Evolutionary conservation across 2,113 vertebrate genomes (phyloP).

Genomic region (Garra rufa): DNA sequence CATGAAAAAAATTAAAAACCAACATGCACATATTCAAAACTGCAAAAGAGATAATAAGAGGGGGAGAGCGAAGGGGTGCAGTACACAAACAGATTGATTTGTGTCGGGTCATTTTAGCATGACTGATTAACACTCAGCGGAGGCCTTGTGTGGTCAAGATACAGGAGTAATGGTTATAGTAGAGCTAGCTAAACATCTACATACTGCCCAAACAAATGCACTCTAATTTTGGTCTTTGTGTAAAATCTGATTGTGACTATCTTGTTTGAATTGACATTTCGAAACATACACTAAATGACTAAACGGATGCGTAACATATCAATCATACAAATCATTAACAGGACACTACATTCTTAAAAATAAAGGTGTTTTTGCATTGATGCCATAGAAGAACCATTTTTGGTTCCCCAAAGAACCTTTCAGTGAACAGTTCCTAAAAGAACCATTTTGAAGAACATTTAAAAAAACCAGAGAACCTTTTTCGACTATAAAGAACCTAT

Average conservation of each 20-base stretch:
- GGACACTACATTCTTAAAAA: too few species aligned
- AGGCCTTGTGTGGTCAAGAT: not conserved
- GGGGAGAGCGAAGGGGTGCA: not conserved
- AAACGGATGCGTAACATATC: not conserved
- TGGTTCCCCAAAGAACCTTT: too few species aligned
- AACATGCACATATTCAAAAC: not conserved
- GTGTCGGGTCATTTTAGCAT: not conserved
- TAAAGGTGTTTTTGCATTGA: too few species aligned
- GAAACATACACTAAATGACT: not conserved
- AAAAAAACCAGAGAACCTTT: too few species aligned
- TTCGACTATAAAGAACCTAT: too few species aligned
- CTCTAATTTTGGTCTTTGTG: not conserved
- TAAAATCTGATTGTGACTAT: not conserved
- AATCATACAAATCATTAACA: not conserved
- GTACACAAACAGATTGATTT: constrained; percentile 2
- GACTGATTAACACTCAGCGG: not conserved
- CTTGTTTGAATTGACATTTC: not conserved
- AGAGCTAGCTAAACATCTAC: constrained; percentile 26
- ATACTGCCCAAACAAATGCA: not conserved
- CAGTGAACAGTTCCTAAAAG: too few species aligned
- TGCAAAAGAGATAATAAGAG: not conserved
- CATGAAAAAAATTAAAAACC: not conserved
- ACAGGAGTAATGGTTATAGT: not conserved
- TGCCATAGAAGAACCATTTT: too few species aligned
- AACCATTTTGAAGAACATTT: too few species aligned